Conservation (phyloP, 1,140 invertebrate species). For the Zaprionus kolodkinae region DNA sequence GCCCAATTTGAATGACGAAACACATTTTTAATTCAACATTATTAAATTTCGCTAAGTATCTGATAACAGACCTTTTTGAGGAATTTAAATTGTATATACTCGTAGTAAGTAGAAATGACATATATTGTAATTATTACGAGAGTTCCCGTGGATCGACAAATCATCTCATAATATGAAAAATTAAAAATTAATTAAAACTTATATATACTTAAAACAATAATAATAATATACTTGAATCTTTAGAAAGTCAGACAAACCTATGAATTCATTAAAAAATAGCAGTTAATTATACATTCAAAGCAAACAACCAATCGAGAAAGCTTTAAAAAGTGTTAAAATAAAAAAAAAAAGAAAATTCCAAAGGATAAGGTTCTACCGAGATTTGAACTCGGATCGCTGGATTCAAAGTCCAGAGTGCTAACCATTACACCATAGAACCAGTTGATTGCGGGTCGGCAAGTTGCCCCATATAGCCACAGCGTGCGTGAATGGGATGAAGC, state of each 20-base stretch:
- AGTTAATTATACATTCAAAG: not conserved
- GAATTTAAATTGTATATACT: not conserved
- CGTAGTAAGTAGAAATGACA: not conserved
- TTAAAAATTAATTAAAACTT: too few species aligned
- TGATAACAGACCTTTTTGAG: not conserved
- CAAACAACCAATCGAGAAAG: not conserved
- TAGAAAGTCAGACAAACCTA: too few species aligned
- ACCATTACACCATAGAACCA: slow-evolving; percentile 94
- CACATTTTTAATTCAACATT: slow-evolving; percentile 2
- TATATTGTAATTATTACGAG: not conserved
- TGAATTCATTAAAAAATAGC: not conserved
- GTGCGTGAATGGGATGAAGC: not conserved
- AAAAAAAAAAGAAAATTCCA: not conserved
- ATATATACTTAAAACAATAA: too few species aligned
- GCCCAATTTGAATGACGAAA: not conserved
- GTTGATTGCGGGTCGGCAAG: slow-evolving; percentile 4
- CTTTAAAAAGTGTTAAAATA: not conserved
- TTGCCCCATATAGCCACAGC: not conserved
- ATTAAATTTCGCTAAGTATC: slow-evolving; percentile 2
- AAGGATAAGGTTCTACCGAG: slow-evolving; percentile 86
- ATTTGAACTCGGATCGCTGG: slow-evolving; percentile 95
- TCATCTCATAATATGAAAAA: not conserved
- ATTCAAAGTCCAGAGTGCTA: slow-evolving; percentile 96
- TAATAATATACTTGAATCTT: too few species aligned
- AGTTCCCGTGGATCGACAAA: not conserved